A percentile compares a stretch with the other conserved stretches of the same genome.
Conservation (phyloP, 2,888 invertebrate genomes). For the Druceiella hillmani region DNA sequence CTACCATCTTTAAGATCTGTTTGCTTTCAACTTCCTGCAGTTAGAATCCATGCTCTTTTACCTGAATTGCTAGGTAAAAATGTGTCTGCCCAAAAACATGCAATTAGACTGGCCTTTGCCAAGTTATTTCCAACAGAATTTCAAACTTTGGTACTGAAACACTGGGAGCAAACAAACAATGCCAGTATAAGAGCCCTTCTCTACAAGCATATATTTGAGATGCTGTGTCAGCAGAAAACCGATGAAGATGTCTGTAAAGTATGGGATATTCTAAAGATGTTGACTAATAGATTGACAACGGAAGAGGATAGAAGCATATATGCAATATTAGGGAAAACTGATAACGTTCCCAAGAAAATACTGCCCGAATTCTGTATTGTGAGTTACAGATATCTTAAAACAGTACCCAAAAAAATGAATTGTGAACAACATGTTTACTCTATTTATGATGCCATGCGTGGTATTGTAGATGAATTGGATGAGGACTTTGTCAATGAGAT, state of each 20-base stretch:
- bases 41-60: too few species aligned
- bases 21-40: too few species aligned
- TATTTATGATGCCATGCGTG: too few species aligned
- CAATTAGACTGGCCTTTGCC: slow-evolving; percentile 32
- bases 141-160: slow-evolving; percentile 28
- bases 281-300: slow-evolving; percentile 33
- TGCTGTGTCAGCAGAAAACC: slow-evolving; percentile 32
- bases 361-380: slow-evolving; percentile 31
- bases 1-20: slow-evolving; percentile 36
- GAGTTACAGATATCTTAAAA: slow-evolving; percentile 32
- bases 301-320: slow-evolving; percentile 35
- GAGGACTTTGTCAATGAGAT: too few species aligned
- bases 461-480: too few species aligned
- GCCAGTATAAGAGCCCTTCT: slow-evolving; percentile 33
- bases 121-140: slow-evolving; percentile 31
- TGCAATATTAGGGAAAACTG: slow-evolving; percentile 27
- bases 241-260: slow-evolving; percentile 25
- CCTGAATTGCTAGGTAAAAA: slow-evolving; percentile 24
- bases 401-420: slow-evolving; percentile 23
- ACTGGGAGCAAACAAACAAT: slow-evolving; percentile 35
- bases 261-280: slow-evolving; percentile 32
- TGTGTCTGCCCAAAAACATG: slow-evolving; percentile 39
- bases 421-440: too few species aligned
- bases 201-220: slow-evolving; percentile 31
- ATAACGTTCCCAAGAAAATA: slow-evolving; percentile 28